Conservation (phyloP, 2,113 vertebrate genomes). For the Paradoxurus hermaphroditus region DNA sequence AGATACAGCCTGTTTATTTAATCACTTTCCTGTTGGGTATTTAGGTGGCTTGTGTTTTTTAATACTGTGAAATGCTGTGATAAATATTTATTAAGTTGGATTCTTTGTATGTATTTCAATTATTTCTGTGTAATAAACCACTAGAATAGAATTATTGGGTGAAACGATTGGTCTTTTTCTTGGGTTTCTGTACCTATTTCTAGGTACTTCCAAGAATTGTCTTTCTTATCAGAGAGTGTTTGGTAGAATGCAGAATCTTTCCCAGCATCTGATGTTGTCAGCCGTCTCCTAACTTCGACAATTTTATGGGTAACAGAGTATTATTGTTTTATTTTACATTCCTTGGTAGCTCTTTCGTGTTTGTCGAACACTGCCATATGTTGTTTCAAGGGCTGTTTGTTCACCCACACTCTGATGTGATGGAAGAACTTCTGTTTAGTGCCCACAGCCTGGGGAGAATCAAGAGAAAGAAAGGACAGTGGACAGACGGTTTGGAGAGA, state of each 20-base stretch:
- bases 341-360: background rate
- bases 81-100: background rate
- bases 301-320: background rate
- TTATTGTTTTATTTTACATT: background rate
- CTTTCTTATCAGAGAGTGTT: background rate
- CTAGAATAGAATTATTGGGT: background rate
- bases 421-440: background rate
- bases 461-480: background rate
- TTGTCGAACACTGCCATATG: background rate
- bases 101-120: background rate
- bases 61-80: background rate
- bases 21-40: background rate
- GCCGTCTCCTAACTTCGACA: background rate
- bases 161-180: background rate
- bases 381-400: background rate
- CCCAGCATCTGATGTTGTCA: background rate
- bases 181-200: background rate
- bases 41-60: background rate
- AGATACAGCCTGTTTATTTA: background rate
- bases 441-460: background rate
- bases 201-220: background rate
- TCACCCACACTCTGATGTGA: background rate
- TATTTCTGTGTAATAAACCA: background rate
- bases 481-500: background rate
- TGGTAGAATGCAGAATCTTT: background rate